phyloP scores from a whole-genome alignment of 2,797 vertebrate genomes.

The Sebastes iracundus region DNA sequence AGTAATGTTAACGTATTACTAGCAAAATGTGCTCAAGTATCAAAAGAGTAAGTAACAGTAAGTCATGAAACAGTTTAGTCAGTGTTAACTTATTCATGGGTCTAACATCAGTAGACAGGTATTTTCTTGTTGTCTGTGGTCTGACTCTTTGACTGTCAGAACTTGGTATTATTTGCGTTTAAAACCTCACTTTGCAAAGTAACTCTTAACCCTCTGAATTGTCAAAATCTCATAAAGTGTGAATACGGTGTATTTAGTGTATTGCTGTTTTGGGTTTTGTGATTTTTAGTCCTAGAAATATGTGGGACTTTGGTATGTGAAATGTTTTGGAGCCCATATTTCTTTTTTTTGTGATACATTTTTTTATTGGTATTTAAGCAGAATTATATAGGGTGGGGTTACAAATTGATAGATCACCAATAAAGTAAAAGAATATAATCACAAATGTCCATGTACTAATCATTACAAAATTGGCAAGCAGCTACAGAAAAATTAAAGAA shows the following conservation, averaged over 20 bases:
- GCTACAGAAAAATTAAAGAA: no score
- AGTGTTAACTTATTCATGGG: background rate
- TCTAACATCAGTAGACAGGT: background rate
- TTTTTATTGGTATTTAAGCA: no score
- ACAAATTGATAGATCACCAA: no score
- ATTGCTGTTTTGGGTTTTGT: background rate
- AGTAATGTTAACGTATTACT: no score
- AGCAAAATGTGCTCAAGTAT: background rate
- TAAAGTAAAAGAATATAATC: no score
- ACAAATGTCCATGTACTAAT: no score
- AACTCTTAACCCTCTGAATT: background rate
- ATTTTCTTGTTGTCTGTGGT: background rate
- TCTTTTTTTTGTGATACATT: background rate
- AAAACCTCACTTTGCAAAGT: background rate
- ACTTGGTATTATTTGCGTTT: background rate
- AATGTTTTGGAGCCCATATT: background rate
- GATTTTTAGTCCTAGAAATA: background rate
- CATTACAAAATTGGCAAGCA: no score
- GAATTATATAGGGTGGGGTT: no score
- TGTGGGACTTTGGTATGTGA: background rate
- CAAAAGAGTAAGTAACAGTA: no score
- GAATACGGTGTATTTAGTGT: background rate
- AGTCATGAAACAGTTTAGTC: background rate
- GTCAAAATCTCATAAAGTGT: no score
- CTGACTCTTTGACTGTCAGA: background rate